Conservation (phyloP, 1,140 invertebrate species). For the Pseudoatta argentina region DNA sequence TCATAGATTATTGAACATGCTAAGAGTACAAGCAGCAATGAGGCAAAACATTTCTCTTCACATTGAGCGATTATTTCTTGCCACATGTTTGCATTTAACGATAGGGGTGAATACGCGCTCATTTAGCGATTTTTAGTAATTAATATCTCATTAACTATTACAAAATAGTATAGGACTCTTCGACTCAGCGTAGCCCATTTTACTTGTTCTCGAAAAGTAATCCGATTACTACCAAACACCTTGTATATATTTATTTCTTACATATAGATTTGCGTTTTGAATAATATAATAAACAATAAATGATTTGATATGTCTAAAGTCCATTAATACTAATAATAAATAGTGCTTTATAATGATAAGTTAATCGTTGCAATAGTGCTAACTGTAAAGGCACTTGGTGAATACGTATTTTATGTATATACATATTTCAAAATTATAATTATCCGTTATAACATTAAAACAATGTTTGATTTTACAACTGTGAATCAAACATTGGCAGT, state of each 20-base stretch:
- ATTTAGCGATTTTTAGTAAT: no score
- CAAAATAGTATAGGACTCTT: no score
- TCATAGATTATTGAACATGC: no score
- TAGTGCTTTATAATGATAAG: conserved; percentile 6
- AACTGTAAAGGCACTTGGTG: conserved; percentile 47
- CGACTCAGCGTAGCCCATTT: no score
- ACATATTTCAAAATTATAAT: conserved; percentile 35
- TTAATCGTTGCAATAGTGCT: conserved; percentile 14
- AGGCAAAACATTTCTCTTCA: no score
- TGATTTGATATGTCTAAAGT: background rate
- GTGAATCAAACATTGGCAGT: conserved; percentile 21
- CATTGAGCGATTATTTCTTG: no score
- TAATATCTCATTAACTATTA: no score
- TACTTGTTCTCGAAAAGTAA: no score
- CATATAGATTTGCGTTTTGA: background rate
- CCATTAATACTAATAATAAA: conserved; percentile 8
- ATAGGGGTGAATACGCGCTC: no score
- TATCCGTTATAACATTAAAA: conserved; percentile 33
- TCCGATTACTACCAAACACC: no score
- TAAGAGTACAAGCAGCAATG: no score
- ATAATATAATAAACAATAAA: background rate
- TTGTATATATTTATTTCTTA: background rate
- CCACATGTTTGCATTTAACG: no score
- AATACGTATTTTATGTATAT: conserved; percentile 4
- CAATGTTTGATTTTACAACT: conserved; percentile 18